Base-by-base conservation (phyloP, 2,888 invertebrate genomes). In the Ceraclea dissimilis region DNA sequence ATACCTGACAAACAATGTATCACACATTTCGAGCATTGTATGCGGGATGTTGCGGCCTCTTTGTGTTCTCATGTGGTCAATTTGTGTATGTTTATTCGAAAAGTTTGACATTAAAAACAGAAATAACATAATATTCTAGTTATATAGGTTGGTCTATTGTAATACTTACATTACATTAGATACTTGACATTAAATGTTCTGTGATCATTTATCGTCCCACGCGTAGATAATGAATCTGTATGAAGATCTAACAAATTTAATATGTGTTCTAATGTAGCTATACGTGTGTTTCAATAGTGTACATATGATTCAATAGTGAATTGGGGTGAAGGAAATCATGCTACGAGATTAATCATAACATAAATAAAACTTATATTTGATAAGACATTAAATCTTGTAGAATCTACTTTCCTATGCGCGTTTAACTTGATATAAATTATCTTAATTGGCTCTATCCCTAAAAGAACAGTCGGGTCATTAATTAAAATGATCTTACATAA, bases 11-110 rank as follows among this genome's bases (percentile, higher is more conserved):
- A 39, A 39, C 39, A 39, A 39, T 39, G 39, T 39, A 39, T 39
- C 39, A 39, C 39, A 39, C 39, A 39, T 43, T 43, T 13, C 5
- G 43, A 16, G 20, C 10, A 46, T 2, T 46, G 46, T 6, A 46
- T 46, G 43, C 49, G 50, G 16, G 39, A 22, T 17, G 16, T 39
- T 50, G 51, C 43, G 56, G 55, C 33, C 51, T 44, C 51, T 55
- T 51, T 44, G 54, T 48, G 33, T 46, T 31, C n/a, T 55, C 20
- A 43, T 60, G 61, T 47, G 61, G 61, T 61, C 59, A 53, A 51
- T 31, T 22, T 48, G 59, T 47, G 56, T 57, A 56, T 61, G 61
- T 61, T 61, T 61, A 61, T 61, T 61, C 52, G 55, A 59, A 59
- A 59, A 47, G 53, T 55, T 55, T 22, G 59, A 52, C 52, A 59